Conservation (phyloP, 2,797 vertebrate genomes). For the Ara ararauna region DNA sequence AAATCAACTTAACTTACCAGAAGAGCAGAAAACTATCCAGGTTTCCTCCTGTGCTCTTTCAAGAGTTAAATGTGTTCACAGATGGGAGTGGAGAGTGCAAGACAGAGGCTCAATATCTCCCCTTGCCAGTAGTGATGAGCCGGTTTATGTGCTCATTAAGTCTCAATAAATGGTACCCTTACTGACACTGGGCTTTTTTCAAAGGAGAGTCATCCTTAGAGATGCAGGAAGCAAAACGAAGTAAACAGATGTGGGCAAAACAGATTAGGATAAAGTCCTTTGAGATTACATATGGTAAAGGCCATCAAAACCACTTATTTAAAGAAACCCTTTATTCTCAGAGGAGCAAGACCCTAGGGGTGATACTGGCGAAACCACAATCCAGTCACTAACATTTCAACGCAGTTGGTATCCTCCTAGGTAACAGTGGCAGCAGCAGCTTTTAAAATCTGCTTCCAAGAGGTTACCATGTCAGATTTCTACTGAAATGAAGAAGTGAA, state of each 20-base stretch:
- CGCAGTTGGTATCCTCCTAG: background rate
- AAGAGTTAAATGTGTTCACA: constrained; percentile 29
- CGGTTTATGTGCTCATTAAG: constrained; percentile 10
- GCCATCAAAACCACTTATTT: background rate
- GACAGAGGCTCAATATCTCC: background rate
- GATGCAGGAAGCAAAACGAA: background rate
- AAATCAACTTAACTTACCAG: background rate
- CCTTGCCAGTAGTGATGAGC: background rate
- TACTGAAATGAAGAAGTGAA: background rate
- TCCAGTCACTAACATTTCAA: background rate
- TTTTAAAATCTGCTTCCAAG: constrained; percentile 26
- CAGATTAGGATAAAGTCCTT: background rate
- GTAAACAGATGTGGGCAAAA: background rate
- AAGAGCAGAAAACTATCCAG: constrained; percentile 2
- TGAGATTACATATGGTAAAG: background rate
- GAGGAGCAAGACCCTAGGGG: background rate
- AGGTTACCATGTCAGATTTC: background rate
- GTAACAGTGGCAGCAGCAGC: background rate
- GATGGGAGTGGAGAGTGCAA: background rate
- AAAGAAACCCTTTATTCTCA: background rate
- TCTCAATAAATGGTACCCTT: background rate
- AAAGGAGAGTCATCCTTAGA: background rate
- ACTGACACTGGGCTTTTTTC: background rate
- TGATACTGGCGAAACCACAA: background rate
- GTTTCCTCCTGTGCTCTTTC: constrained; percentile 32